Conservation (phyloP, 2,797 vertebrate genomes). For the Cryptoblepharus egeriae region DNA sequence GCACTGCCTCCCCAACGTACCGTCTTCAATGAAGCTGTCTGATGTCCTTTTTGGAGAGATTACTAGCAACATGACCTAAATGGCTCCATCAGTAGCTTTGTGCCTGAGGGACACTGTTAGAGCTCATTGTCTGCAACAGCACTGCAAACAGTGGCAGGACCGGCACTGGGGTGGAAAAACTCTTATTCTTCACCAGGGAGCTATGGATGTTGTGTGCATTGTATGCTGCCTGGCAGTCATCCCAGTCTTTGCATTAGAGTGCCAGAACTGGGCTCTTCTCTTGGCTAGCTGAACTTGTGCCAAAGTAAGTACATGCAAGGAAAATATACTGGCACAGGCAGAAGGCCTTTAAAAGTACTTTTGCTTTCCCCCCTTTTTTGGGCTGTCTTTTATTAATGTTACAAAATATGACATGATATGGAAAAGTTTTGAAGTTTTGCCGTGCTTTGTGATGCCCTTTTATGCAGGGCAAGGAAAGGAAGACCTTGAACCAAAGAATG, state of each 20-base stretch:
- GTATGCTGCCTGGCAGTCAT: conserved; percentile 20
- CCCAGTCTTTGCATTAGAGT: conserved; percentile 29
- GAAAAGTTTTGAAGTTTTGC: conserved; percentile 29
- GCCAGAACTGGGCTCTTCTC: conserved; percentile 10
- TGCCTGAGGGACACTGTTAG: background rate
- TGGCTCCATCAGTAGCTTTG: conserved; percentile 16
- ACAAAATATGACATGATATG: conserved; percentile 7
- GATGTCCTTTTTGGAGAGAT: conserved; percentile 31
- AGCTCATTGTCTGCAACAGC: background rate
- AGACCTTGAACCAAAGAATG: background rate
- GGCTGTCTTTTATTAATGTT: conserved; percentile 8
- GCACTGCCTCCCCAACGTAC: conserved; percentile 3
- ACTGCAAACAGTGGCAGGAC: background rate
- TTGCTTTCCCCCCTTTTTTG: conserved; percentile 33
- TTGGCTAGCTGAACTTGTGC: conserved; percentile 26
- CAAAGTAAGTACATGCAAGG: conserved; percentile 24
- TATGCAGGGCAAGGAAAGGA: conserved; percentile 28
- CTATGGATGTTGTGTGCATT: background rate
- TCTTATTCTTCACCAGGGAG: conserved; percentile 18
- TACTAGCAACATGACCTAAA: conserved; percentile 11
- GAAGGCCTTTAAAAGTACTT: conserved; percentile 21
- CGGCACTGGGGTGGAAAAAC: conserved; percentile 5
- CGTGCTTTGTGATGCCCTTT: conserved; percentile 5
- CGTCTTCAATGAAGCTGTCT: conserved; percentile 2
- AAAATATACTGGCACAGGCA: conserved; percentile 32